Evolutionary conservation across 2,888 invertebrate genomes (phyloP).

Genomic region (Cyrtodaria siliqua): DNA sequence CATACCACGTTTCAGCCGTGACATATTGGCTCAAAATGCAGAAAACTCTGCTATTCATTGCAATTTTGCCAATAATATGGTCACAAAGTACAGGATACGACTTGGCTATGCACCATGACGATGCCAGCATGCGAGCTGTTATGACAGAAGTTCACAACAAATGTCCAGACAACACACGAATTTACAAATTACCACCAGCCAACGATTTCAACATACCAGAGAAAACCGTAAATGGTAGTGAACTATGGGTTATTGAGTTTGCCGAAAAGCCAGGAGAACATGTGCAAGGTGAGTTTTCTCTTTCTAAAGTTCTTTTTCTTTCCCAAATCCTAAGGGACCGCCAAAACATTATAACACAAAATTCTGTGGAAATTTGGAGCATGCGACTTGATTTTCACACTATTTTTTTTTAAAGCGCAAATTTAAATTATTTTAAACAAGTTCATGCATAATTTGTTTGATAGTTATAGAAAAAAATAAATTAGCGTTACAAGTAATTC

Average conservation of each 20-base stretch:
- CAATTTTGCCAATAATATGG: conserved; percentile 33
- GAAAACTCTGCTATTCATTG: conserved; percentile 9
- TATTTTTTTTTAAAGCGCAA: no score
- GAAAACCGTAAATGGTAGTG: conserved; percentile 87
- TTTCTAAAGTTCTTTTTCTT: no score
- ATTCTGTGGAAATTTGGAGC: no score
- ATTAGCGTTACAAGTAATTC: no score
- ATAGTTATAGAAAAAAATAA: no score
- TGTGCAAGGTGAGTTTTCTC: conserved; percentile 90
- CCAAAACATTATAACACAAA: no score
- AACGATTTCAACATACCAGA: conserved; percentile 19
- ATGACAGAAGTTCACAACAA: conserved; percentile 90
- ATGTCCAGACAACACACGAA: conserved; percentile 92
- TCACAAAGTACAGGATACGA: conserved; percentile 9
- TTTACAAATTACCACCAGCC: conserved; percentile 89
- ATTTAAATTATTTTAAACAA: no score
- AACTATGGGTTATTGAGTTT: conserved; percentile 93
- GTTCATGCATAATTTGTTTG: no score
- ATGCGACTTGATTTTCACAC: no score
- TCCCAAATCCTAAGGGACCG: no score
- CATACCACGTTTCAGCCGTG: neutral
- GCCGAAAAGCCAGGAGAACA: conserved; percentile 92
- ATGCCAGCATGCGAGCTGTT: conserved; percentile 89
- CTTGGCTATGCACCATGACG: conserved; percentile 88
- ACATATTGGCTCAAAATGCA: conserved; percentile 15